Percentiles rank a stretch among this genome's conserved stretches.
These are phyloP conservation scores for Leptinotarsa juncta DNA, from an alignment of 2,888 invertebrate genomes.

Conservation along the genomic window DNA sequence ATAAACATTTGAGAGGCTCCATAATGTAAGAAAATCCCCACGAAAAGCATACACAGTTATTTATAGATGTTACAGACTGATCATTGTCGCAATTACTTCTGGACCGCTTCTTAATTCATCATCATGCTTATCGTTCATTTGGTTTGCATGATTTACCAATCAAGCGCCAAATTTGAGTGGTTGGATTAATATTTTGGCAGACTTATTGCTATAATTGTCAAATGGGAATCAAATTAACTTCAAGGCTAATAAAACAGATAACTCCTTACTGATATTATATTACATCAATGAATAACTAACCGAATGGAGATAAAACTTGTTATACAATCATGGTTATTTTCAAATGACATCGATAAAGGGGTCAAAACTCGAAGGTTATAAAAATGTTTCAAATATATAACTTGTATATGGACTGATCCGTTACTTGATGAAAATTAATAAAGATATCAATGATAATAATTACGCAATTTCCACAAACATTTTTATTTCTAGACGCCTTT, in stretches of 20 bases:
- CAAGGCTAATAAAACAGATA: conserved; percentile 28
- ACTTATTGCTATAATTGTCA: conserved; percentile 1
- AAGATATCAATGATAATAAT: too few species aligned
- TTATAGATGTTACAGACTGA: not conserved
- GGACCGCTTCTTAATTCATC: not conserved
- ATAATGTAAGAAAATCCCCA: not conserved
- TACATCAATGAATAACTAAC: conserved; percentile 3
- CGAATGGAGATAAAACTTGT: conserved; percentile 9
- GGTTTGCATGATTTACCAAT: not conserved
- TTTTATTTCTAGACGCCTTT: too few species aligned
- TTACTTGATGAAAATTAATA: too few species aligned
- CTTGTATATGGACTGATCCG: too few species aligned
- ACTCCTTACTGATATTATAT: not conserved
- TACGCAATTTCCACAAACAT: too few species aligned
- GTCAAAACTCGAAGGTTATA: not conserved
- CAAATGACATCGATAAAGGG: conserved; percentile 5
- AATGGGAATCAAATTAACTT: conserved; percentile 4
- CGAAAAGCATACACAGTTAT: not conserved
- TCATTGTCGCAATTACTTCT: not conserved
- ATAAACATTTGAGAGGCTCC: not conserved
- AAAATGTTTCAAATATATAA: not conserved
- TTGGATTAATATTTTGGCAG: conserved; percentile 6
- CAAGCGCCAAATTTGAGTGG: not conserved
- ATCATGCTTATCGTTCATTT: not conserved
- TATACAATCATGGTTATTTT: not conserved